phyloP scores from a whole-genome alignment of 2,888 invertebrate species.

The Dynastes grantii region DNA sequence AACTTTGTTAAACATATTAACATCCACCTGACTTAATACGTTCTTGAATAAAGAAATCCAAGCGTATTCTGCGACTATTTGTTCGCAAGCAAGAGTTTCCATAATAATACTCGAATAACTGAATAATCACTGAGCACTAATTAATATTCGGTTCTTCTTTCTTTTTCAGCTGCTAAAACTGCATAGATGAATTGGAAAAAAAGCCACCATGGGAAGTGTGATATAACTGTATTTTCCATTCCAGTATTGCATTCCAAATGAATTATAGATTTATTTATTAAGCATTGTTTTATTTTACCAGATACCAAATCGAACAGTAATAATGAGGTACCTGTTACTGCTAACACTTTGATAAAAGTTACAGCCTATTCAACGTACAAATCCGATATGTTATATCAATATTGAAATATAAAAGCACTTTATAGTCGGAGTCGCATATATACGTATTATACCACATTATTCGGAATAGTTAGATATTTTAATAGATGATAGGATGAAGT shows the following conservation, averaged over 20 bases:
- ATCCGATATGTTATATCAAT: too few relatives aligned
- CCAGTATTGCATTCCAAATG: conserved; percentile 43
- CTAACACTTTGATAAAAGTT: too few relatives aligned
- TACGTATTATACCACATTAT: too few relatives aligned
- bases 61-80: conserved; percentile 20
- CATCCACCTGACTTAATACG: conserved; percentile 26
- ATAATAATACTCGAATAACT: conserved; percentile 17
- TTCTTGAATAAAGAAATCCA: conserved; percentile 32
- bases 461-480: too few relatives aligned
- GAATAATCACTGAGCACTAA: not conserved
- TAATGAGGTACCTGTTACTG: too few relatives aligned
- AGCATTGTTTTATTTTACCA: not conserved
- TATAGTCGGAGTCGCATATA: too few relatives aligned
- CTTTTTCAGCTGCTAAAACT: conserved; percentile 38
- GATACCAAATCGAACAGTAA: not conserved
- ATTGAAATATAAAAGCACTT: too few relatives aligned
- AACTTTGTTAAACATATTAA: conserved; percentile 48
- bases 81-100: conserved; percentile 21
- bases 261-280: conserved; percentile 10
- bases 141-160: conserved; percentile 10
- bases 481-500: too few relatives aligned
- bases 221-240: conserved; percentile 43
- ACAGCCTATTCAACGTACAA: too few relatives aligned
- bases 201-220: conserved; percentile 14
- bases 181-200: conserved; percentile 7